Evolutionary conservation across 2,113 vertebrate species (phyloP).

Genomic region (Willisornis vidua): DNA sequence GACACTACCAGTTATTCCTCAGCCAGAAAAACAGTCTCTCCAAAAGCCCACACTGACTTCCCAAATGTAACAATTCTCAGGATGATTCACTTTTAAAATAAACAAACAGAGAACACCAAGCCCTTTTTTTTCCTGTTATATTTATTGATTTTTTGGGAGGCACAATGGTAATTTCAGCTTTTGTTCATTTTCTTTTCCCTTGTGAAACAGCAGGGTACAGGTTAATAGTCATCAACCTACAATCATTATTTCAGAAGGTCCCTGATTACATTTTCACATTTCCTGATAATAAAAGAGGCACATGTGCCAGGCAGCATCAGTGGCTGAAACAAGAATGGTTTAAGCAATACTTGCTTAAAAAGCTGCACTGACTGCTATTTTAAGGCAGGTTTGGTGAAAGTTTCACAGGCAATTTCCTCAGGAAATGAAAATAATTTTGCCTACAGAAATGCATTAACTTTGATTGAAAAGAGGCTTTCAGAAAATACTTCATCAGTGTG

Average conservation of each 20-base stretch:
- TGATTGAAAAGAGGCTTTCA: background rate
- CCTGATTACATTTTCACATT: background rate
- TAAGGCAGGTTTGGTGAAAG: constrained; percentile 62
- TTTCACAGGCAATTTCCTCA: constrained; percentile 2
- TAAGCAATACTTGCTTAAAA: background rate
- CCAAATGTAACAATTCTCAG: background rate
- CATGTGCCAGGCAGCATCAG: background rate
- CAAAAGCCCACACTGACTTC: background rate
- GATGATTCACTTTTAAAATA: background rate
- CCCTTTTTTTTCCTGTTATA: background rate
- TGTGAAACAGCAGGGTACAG: background rate
- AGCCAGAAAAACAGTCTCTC: background rate
- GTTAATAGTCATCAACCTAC: background rate
- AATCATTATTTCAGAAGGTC: background rate
- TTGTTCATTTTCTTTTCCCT: background rate
- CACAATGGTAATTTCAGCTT: background rate
- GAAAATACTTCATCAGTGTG: background rate
- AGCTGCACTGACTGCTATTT: background rate
- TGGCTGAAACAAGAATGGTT: background rate
- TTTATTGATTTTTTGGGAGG: constrained; percentile 53
- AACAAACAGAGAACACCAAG: background rate
- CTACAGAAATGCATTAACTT: background rate
- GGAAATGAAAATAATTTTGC: constrained; percentile 6
- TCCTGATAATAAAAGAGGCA: background rate
- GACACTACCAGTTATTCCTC: background rate